Conservation (phyloP, 2,113 vertebrate genomes). For the Pterophyllum scalare region DNA sequence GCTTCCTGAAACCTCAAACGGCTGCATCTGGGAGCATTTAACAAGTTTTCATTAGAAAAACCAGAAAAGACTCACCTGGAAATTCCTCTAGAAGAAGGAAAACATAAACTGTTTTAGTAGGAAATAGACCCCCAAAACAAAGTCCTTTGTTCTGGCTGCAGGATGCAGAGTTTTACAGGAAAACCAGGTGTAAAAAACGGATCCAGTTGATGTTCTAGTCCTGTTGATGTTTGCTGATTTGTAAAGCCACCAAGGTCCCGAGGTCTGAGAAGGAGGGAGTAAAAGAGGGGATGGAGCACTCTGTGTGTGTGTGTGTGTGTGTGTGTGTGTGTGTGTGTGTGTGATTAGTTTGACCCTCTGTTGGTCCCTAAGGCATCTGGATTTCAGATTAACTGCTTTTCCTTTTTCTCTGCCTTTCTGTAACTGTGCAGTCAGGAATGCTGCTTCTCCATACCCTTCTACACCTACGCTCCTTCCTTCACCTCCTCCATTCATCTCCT, state of each 20-base stretch:
- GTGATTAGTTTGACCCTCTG: constrained; percentile 64
- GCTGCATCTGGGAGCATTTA: constrained; percentile 42
- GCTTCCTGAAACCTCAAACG: neutral
- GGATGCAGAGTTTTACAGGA: constrained; percentile 51
- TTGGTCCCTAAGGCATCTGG: constrained; percentile 74
- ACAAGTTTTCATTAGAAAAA: constrained; percentile 27
- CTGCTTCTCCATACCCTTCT: constrained; percentile 63
- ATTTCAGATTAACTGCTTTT: constrained; percentile 70
- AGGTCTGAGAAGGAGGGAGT: constrained; percentile 40
- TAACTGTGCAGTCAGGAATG: constrained; percentile 75
- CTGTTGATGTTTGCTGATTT: constrained; percentile 56
- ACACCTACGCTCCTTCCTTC: constrained; percentile 61
- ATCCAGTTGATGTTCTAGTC: constrained; percentile 64
- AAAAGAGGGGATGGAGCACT: constrained; percentile 38
- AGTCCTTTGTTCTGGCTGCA: constrained; percentile 28
- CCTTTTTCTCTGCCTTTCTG: constrained; percentile 32
- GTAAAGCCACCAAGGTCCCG: constrained; percentile 45
- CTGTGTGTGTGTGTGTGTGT: constrained; percentile 13
- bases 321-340: constrained; percentile 23
- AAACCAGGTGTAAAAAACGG: constrained; percentile 50
- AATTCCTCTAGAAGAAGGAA: constrained; percentile 45
- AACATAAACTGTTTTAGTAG: neutral
- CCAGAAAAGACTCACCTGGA: constrained; percentile 73
- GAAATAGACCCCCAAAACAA: constrained; percentile 7
- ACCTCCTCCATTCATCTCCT: constrained; percentile 53